Evolutionary conservation across 1,140 invertebrate genomes (phyloP).

Genomic region (Panagrolaimus sp.): DNA sequence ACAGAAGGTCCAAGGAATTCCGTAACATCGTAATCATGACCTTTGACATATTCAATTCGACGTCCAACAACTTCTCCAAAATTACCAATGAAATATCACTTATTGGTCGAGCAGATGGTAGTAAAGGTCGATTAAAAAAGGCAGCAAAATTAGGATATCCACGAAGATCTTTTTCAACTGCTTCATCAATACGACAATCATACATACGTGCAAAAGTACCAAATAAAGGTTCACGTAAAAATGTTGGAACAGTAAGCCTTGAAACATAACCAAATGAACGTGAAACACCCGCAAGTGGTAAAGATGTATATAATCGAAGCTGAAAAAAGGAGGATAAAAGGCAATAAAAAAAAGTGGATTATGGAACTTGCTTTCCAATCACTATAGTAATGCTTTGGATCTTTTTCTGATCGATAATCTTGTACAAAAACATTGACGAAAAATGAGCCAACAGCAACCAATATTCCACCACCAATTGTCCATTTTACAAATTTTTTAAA

Average conservation of each 20-base stretch:
- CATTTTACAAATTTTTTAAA: not conserved
- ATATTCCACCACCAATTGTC: conserved; percentile 1
- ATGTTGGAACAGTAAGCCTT: conserved; percentile 72
- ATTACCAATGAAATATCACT: conserved; percentile 71
- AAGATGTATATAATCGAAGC: conserved; percentile 64
- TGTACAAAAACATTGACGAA: conserved; percentile 28
- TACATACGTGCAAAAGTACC: conserved; percentile 69
- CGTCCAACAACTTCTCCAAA: conserved; percentile 78
- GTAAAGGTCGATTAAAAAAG: conserved; percentile 81
- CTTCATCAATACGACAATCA: conserved; percentile 80
- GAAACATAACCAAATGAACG: conserved; percentile 70
- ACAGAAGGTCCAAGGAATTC: conserved; percentile 75
- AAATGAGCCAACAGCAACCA: conserved; percentile 23
- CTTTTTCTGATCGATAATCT: conserved; percentile 38
- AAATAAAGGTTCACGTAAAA: conserved; percentile 72
- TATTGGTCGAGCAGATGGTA: conserved; percentile 72
- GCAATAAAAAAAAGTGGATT: too few relatives aligned
- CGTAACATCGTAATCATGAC: conserved; percentile 82
- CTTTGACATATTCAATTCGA: conserved; percentile 87
- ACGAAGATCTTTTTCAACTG: conserved; percentile 70
- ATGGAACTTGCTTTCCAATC: conserved; percentile 54
- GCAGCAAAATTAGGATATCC: conserved; percentile 79
- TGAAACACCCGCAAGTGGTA: conserved; percentile 79
- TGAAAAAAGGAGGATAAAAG: too few relatives aligned
- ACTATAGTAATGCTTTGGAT: conserved; percentile 48